phyloP scores from a whole-genome alignment of 2,113 vertebrate genomes.

The Taurulus bubalis region DNA sequence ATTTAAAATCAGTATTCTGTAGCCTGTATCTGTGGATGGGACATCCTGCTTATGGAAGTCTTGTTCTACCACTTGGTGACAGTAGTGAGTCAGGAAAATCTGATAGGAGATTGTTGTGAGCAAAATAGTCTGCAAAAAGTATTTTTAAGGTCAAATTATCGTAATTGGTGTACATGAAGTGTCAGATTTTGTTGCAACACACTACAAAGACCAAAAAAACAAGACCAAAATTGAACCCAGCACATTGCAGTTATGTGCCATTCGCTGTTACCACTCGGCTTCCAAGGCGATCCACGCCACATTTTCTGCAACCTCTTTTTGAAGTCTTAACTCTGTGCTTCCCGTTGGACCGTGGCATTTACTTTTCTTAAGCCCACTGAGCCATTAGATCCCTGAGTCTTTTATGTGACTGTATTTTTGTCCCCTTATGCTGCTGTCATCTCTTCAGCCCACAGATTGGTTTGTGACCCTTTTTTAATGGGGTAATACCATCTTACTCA shows the following conservation, averaged over 20 bases:
- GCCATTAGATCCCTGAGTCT: conserved; percentile 14
- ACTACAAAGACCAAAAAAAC: no score
- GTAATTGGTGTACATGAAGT: background rate
- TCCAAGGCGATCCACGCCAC: background rate
- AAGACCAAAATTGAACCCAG: no score
- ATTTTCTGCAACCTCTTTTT: background rate
- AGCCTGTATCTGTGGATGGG: background rate
- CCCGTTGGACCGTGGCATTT: background rate
- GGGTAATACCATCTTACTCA: background rate
- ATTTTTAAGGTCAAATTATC: background rate
- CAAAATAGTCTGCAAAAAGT: background rate
- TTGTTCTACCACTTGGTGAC: conserved; percentile 27
- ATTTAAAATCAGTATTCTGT: background rate
- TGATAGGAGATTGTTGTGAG: background rate
- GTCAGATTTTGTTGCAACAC: background rate
- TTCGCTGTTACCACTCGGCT: background rate
- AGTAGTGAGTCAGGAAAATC: conserved; percentile 31
- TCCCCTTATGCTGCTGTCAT: background rate
- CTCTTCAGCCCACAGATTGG: background rate
- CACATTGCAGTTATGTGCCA: no score
- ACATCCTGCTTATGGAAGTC: background rate
- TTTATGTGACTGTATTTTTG: conserved; percentile 5
- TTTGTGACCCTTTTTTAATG: background rate
- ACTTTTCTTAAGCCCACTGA: conserved; percentile 22
- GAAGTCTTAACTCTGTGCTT: conserved; percentile 6